Percentiles rank a stretch among this genome's conserved stretches.
These are phyloP conservation scores for Urechis unicinctus DNA, from an alignment of 2,888 invertebrate species.

Conservation along the genomic window DNA sequence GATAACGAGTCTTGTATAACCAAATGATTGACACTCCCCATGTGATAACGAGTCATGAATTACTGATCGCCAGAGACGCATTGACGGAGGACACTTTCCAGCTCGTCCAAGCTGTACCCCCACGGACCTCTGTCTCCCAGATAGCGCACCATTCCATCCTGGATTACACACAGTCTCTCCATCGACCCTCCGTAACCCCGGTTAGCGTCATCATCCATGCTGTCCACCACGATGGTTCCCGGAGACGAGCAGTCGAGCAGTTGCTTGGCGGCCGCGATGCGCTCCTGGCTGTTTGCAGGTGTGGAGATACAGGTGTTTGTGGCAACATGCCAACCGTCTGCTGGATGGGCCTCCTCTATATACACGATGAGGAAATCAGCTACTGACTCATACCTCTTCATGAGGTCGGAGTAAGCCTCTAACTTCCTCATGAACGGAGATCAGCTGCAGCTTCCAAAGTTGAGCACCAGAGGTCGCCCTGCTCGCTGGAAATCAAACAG, in stretches of 20 bases:
- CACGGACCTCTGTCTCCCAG: slow-evolving; percentile 29
- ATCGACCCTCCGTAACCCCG: slow-evolving; percentile 28
- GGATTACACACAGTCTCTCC: slow-evolving; percentile 33
- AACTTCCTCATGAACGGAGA: slow-evolving; percentile 36
- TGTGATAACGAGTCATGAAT: too few relatives aligned
- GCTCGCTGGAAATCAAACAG: slow-evolving; percentile 14
- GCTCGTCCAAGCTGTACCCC: slow-evolving; percentile 27
- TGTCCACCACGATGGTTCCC: slow-evolving; percentile 32
- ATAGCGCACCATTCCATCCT: slow-evolving; percentile 27
- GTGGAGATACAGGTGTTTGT: slow-evolving; percentile 23
- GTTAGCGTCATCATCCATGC: slow-evolving; percentile 29
- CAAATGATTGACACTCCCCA: too few relatives aligned
- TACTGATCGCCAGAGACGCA: too few relatives aligned
- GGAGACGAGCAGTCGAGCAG: slow-evolving; percentile 16
- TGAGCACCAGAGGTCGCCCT: slow-evolving; percentile 33
- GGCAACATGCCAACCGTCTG: slow-evolving; percentile 36
- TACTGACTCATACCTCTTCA: slow-evolving; percentile 23
- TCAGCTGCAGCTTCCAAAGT: slow-evolving; percentile 44
- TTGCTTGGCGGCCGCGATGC: slow-evolving; percentile 27
- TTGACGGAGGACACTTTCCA: too few relatives aligned
- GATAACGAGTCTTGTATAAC: too few relatives aligned
- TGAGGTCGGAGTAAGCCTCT: slow-evolving; percentile 25
- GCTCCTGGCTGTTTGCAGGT: slow-evolving; percentile 25
- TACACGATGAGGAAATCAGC: slow-evolving; percentile 37
- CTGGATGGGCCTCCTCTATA: slow-evolving; percentile 39